A percentile compares a stretch with the other conserved stretches of the same genome.
Conservation (phyloP, 2,888 invertebrate species). For the Allacma fusca region DNA sequence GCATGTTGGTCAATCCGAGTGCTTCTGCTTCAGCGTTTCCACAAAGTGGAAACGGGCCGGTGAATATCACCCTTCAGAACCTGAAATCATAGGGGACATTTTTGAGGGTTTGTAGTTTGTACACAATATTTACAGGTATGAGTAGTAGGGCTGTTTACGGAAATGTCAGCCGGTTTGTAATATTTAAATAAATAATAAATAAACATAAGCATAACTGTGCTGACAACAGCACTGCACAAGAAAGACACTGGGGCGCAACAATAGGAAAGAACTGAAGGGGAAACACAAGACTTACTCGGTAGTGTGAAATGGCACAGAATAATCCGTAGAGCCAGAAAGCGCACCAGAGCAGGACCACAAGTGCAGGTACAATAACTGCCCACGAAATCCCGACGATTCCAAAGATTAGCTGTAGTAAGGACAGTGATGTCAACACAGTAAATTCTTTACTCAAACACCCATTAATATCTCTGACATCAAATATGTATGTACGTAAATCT, state of each 20-base stretch:
- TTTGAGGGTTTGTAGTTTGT: not conserved
- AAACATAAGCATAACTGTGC: too few relatives aligned
- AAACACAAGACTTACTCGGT: constrained; percentile 48
- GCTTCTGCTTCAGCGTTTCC: not conserved
- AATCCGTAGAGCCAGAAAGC: constrained; percentile 58
- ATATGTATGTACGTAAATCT: too few relatives aligned
- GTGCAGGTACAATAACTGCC: constrained; percentile 55
- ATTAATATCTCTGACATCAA: too few relatives aligned
- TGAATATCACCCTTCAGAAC: constrained; percentile 33
- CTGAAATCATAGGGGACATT: not conserved
- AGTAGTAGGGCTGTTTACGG: too few relatives aligned
- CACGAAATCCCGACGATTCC: constrained; percentile 50
- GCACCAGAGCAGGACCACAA: constrained; percentile 58
- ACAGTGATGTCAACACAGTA: too few relatives aligned
- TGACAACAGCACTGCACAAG: too few relatives aligned
- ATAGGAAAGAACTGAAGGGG: too few relatives aligned
- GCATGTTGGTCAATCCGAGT: too few relatives aligned
- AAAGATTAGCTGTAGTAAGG: constrained; percentile 54
- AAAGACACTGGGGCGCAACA: too few relatives aligned
- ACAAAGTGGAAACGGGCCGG: constrained; percentile 3
- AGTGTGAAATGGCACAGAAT: constrained; percentile 59
- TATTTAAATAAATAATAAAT: too few relatives aligned
- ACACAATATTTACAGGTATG: not conserved
- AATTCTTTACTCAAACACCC: not conserved
- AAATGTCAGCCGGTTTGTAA: too few relatives aligned